Percentiles rank a stretch among this genome's conserved stretches.
These are phyloP conservation scores for Doryteuthis pealeii DNA, from an alignment of 1,140 invertebrate species.

Conservation along the genomic window DNA sequence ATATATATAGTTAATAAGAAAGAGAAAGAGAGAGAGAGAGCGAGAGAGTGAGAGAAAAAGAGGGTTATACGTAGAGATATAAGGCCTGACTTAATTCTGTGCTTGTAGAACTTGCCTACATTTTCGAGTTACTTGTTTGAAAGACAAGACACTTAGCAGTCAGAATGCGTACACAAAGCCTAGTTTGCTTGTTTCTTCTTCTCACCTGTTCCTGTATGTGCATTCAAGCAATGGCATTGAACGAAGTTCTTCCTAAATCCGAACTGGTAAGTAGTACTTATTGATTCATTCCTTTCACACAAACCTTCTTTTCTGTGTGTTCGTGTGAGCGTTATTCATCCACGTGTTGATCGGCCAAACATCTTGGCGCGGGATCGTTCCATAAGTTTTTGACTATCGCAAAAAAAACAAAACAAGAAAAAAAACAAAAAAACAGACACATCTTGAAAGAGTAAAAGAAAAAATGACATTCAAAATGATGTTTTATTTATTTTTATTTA, in stretches of 20 bases:
- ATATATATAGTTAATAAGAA: no score
- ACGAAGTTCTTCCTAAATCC: background rate
- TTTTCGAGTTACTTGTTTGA: no score
- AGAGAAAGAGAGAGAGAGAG: no score
- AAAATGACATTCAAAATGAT: background rate
- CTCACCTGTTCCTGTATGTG: background rate
- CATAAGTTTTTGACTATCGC: background rate
- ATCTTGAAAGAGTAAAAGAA: background rate
- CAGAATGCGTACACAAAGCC: background rate
- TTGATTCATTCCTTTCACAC: background rate
- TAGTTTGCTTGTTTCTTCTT: background rate
- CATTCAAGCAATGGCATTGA: background rate
- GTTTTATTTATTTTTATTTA: background rate
- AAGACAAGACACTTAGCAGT: no score
- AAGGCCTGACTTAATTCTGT: no score
- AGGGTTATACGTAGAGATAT: no score
- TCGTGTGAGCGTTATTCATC: background rate
- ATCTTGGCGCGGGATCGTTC: background rate
- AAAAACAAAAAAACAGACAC: background rate
- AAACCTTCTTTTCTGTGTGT: background rate
- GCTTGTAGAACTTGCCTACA: no score
- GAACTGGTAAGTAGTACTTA: background rate
- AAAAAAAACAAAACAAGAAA: background rate
- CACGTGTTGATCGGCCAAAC: background rate
- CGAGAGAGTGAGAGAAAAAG: no score